These are phyloP conservation scores for Atractosteus spatula DNA, from an alignment of 2,113 vertebrate genomes.

Conservation along the genomic window DNA sequence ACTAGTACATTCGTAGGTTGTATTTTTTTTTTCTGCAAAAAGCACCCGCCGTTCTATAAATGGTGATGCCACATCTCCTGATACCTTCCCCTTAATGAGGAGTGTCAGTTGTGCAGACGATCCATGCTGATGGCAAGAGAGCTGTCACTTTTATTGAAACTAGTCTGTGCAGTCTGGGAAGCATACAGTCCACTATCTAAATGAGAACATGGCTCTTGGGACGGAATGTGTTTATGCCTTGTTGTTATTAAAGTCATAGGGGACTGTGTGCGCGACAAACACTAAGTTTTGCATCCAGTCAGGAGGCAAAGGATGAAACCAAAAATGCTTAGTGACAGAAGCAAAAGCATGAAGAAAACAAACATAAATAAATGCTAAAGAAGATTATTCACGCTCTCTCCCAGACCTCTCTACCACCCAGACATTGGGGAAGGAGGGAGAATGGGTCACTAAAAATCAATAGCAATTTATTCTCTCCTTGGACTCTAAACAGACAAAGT, in stretches of 20 bases:
- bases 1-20: background rate
- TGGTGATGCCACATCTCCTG: background rate
- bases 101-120: background rate
- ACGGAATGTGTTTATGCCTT: background rate
- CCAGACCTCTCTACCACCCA: slow-evolving; percentile 50
- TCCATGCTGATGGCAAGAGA: background rate
- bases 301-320: slow-evolving; percentile 14
- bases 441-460: slow-evolving; percentile 78
- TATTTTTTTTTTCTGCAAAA: background rate
- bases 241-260: background rate
- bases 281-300: background rate
- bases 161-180: background rate
- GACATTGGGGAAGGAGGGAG: slow-evolving; percentile 60
- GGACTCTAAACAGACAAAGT: slow-evolving; percentile 76
- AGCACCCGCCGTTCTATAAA: background rate
- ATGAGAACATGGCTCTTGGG: background rate
- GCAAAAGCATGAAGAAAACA: slow-evolving; percentile 29
- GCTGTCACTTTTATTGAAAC: slow-evolving; percentile 1
- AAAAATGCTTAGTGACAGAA: slow-evolving; percentile 16
- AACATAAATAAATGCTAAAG: slow-evolving; percentile 46
- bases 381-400: slow-evolving; percentile 39
- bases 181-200: background rate
- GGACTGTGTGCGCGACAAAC: background rate
- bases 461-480: slow-evolving; percentile 85
- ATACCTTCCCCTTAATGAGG: background rate